Evolutionary conservation across 2,113 vertebrate species (phyloP).

Genomic region (Atherinomorus stipes): DNA sequence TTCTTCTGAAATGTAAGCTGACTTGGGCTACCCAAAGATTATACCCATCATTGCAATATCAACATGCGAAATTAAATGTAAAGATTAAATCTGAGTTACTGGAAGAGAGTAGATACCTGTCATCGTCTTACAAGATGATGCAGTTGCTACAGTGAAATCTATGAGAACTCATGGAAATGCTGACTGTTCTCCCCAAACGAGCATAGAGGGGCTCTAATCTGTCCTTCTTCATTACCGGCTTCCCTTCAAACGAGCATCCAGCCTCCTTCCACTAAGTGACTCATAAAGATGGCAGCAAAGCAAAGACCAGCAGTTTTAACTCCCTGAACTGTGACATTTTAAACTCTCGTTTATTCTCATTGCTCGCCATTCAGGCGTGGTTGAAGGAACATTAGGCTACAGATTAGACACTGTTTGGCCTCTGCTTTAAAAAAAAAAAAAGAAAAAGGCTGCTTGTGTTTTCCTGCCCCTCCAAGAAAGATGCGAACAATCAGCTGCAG

Average conservation of each 20-base stretch:
- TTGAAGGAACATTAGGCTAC: neutral
- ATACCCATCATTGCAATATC: no score
- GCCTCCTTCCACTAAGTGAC: neutral
- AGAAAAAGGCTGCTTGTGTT: neutral
- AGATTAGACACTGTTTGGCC: neutral
- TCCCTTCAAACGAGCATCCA: conserved; percentile 8
- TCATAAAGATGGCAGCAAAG: conserved; percentile 31
- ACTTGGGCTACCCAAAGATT: no score
- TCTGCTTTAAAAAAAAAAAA: no score
- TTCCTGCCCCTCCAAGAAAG: neutral
- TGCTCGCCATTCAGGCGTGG: neutral
- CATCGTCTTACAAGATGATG: no score
- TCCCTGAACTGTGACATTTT: neutral
- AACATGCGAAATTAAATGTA: no score
- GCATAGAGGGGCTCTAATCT: conserved; percentile 6
- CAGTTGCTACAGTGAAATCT: neutral
- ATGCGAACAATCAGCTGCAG: neutral
- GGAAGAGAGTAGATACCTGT: neutral
- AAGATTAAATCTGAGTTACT: neutral
- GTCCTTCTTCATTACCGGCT: conserved; percentile 13
- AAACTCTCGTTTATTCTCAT: conserved; percentile 1
- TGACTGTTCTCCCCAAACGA: neutral
- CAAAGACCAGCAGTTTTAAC: neutral
- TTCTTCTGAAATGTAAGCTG: no score
- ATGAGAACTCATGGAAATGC: neutral